Conservation (phyloP, 2,113 vertebrate species). For the Hippocampus comes region DNA sequence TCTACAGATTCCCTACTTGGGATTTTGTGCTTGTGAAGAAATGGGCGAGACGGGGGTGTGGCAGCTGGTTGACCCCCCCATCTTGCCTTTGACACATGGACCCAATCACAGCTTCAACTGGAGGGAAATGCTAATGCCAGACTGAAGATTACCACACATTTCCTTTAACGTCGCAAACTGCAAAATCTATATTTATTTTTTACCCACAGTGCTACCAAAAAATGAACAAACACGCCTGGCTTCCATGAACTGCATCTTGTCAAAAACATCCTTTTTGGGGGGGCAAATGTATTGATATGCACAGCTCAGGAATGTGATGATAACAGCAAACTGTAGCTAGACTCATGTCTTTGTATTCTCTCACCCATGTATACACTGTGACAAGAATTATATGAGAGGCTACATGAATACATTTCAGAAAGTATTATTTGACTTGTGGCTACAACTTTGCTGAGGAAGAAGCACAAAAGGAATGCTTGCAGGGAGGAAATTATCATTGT, state of each 20-base stretch:
- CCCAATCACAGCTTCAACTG: slow-evolving; percentile 98
- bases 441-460: slow-evolving; percentile 30
- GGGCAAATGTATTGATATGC: slow-evolving; percentile 36
- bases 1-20: slow-evolving; percentile 92
- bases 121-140: slow-evolving; percentile 92
- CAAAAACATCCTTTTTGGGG: slow-evolving; percentile 13
- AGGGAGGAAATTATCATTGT: slow-evolving; percentile 33
- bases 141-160: slow-evolving; percentile 61
- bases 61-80: slow-evolving; percentile 96
- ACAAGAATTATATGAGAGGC: slow-evolving; percentile 48
- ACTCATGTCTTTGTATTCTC: slow-evolving; percentile 29
- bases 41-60: slow-evolving; percentile 91
- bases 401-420: slow-evolving; percentile 44
- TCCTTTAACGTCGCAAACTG: slow-evolving; percentile 27
- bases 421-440: slow-evolving; percentile 52
- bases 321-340: slow-evolving; percentile 20
- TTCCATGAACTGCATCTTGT: slow-evolving; percentile 45
- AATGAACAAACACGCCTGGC: slow-evolving; percentile 20
- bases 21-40: slow-evolving; percentile 95
- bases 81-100: slow-evolving; percentile 94
- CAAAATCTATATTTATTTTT: slow-evolving; percentile 58
- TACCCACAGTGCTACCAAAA: slow-evolving; percentile 41
- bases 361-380: slow-evolving; percentile 68
- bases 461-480: slow-evolving; percentile 65
- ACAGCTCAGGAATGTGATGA: slow-evolving; percentile 49